A percentile compares a stretch with the other conserved stretches of the same genome.
Conservation (phyloP, 2,888 invertebrate genomes). For the Megastigmus dorsalis region DNA sequence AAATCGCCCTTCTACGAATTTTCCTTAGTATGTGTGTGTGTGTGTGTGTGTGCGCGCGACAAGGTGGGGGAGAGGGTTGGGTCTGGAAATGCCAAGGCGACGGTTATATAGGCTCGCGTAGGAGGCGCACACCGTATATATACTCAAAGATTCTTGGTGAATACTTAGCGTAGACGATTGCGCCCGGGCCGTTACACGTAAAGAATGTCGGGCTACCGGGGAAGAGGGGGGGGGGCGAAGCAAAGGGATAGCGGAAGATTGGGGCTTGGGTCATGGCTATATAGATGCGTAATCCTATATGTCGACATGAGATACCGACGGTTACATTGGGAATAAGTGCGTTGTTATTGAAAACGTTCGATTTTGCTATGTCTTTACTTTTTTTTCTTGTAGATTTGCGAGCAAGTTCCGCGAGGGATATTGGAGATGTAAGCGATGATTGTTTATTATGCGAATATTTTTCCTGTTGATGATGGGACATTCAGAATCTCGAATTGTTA, state of each 20-base stretch:
- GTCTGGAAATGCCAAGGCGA: neutral
- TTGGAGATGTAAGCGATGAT: too few species aligned
- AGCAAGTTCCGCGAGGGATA: too few species aligned
- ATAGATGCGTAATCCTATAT: too few species aligned
- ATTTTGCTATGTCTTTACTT: neutral
- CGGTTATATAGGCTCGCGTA: neutral
- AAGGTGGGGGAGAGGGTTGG: conserved; percentile 2
- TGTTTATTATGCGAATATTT: too few species aligned
- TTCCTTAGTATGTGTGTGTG: conserved; percentile 10
- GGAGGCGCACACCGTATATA: neutral
- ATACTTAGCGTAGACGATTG: neutral
- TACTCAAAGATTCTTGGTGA: neutral
- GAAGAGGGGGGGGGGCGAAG: neutral
- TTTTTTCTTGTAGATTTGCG: too few species aligned
- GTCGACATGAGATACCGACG: too few species aligned
- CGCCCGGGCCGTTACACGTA: neutral
- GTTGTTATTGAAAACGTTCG: neutral
- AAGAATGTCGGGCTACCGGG: neutral
- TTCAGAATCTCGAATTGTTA: too few species aligned
- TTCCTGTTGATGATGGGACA: too few species aligned
- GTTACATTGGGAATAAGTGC: neutral
- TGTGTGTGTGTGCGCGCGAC: too few species aligned
- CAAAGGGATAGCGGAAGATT: neutral
- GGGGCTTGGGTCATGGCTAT: too few species aligned
- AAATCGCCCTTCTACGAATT: conserved; percentile 28